Evolutionary conservation across 1,140 invertebrate genomes (phyloP).

Genomic region (Eurosta solidaginis): DNA sequence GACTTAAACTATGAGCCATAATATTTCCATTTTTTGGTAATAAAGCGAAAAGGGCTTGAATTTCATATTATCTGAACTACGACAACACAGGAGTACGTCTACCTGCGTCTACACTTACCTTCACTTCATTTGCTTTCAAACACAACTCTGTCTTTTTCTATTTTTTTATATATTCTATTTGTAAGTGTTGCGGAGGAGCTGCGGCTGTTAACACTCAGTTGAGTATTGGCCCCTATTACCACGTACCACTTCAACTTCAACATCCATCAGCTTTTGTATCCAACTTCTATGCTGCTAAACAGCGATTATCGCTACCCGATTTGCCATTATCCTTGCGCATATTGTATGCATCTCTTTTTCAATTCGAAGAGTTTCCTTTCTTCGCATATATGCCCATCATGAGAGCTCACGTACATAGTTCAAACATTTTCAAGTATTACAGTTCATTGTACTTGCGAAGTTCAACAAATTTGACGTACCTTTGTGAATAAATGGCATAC

Average conservation of each 20-base stretch:
- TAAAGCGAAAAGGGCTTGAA: too few species aligned
- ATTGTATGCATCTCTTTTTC: not conserved
- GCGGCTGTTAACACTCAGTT: not conserved
- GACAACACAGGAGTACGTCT: too few species aligned
- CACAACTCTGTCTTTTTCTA: too few species aligned
- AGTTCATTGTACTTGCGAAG: conserved; percentile 13
- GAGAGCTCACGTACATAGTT: not conserved
- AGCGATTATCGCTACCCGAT: not conserved
- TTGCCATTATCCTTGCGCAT: not conserved
- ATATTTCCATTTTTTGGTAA: too few species aligned
- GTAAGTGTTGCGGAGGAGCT: too few species aligned
- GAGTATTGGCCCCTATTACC: not conserved
- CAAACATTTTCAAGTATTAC: not conserved
- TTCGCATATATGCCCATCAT: not conserved
- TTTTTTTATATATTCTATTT: too few species aligned
- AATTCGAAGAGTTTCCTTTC: not conserved
- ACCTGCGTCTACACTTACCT: too few species aligned
- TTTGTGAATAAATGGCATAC: not conserved
- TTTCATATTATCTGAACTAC: too few species aligned
- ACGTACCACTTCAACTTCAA: not conserved
- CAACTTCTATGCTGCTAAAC: not conserved
- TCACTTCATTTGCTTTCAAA: too few species aligned
- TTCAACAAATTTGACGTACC: not conserved
- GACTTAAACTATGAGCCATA: too few species aligned
- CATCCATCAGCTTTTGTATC: not conserved